A percentile compares a stretch with the other conserved stretches of the same genome.
Conservation (phyloP, 2,888 invertebrate species). For the Scrobipalpa atriplicella region DNA sequence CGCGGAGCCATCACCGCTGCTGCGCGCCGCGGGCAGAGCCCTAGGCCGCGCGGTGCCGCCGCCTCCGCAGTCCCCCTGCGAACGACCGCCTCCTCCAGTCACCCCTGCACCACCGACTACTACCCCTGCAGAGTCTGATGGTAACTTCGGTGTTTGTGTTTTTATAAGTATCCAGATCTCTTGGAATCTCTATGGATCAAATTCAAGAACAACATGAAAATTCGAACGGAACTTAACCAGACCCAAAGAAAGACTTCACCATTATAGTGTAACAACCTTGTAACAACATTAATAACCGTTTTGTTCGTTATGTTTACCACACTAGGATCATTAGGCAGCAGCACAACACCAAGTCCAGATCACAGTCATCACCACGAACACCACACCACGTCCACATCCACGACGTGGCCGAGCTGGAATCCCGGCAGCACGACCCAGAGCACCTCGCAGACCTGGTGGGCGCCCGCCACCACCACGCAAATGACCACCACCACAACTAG, state of each 20-base stretch:
- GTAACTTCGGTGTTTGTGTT: too few relatives aligned
- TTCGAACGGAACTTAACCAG: too few relatives aligned
- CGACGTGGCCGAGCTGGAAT: slow-evolving; percentile 75
- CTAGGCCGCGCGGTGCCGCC: slow-evolving; percentile 83
- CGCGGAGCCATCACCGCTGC: slow-evolving; percentile 88
- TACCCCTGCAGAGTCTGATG: slow-evolving; percentile 82
- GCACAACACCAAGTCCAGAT: slow-evolving; percentile 48
- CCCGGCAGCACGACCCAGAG: slow-evolving; percentile 59
- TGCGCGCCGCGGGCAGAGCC: slow-evolving; percentile 90
- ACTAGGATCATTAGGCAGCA: slow-evolving; percentile 51
- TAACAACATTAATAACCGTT: too few relatives aligned
- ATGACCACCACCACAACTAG: slow-evolving; percentile 49
- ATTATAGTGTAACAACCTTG: too few relatives aligned
- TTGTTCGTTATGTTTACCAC: background rate
- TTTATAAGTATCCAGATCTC: too few relatives aligned
- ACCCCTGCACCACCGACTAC: slow-evolving; percentile 90
- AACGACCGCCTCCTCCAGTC: slow-evolving; percentile 86
- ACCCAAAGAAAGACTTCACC: too few relatives aligned
- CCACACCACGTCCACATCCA: slow-evolving; percentile 52
- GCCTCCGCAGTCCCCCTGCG: slow-evolving; percentile 83
- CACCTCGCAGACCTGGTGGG: slow-evolving; percentile 66
- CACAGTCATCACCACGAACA: slow-evolving; percentile 58
- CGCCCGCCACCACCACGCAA: slow-evolving; percentile 51
- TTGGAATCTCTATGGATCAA: too few relatives aligned
- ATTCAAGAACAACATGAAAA: too few relatives aligned